Evolutionary conservation across 1,140 invertebrate genomes (phyloP).

Genomic region (Zophobas atratus): DNA sequence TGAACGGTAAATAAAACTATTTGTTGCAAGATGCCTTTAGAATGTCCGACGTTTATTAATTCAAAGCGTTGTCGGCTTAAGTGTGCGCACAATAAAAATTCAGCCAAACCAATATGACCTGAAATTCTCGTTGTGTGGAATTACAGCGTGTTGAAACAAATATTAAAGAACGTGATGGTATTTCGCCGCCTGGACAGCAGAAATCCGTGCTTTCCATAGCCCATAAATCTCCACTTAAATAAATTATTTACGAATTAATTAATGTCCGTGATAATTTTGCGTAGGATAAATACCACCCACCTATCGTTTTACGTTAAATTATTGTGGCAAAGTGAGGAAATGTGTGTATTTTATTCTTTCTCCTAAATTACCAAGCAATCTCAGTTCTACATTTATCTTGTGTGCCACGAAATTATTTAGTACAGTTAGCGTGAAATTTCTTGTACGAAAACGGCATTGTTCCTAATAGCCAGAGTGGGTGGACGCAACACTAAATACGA

Average conservation of each 20-base stretch:
- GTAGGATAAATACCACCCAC: conserved; percentile 22
- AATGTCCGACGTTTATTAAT: conserved; percentile 1
- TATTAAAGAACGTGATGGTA: conserved; percentile 35
- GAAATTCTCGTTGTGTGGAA: conserved; percentile 29
- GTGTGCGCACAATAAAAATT: conserved; percentile 36
- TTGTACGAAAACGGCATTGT: neutral
- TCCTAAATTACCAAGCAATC: neutral
- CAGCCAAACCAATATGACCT: conserved; percentile 34
- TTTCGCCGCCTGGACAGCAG: conserved; percentile 17
- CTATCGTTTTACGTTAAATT: conserved; percentile 12
- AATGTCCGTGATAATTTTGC: conserved; percentile 26
- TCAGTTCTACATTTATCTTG: neutral
- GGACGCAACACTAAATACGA: neutral
- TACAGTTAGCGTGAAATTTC: conserved; percentile 10
- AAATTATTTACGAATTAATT: conserved; percentile 41
- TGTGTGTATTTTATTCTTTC: neutral
- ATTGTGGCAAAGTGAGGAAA: conserved; percentile 23
- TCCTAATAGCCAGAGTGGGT: neutral
- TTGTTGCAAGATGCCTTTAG: neutral
- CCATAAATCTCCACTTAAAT: conserved; percentile 31
- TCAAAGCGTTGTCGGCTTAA: conserved; percentile 1
- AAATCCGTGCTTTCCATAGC: conserved; percentile 6
- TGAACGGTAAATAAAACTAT: conserved; percentile 30
- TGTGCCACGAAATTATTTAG: conserved; percentile 2
- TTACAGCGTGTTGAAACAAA: conserved; percentile 30